Evolutionary conservation across 2,113 vertebrate genomes (phyloP).

Genomic region (Mystacornis crossleyi): DNA sequence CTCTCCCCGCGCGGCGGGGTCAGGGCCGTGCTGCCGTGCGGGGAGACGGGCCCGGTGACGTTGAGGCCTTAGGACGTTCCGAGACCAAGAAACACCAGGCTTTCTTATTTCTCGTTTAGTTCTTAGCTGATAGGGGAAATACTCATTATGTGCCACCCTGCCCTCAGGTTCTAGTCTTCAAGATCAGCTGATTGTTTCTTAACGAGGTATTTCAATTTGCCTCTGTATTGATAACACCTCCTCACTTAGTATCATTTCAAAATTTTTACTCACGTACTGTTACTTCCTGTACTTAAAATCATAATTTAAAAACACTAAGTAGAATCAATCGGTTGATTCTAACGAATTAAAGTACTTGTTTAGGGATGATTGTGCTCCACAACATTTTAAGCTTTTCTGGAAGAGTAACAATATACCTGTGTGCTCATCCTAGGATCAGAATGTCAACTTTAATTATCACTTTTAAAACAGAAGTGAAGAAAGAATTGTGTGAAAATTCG

Average conservation of each 20-base stretch:
- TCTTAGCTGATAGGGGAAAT: neutral
- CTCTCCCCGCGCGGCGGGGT: rapidly evolving
- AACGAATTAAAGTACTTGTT: neutral
- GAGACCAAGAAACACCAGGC: rapidly evolving
- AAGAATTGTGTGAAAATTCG: neutral
- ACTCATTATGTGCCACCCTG: rapidly evolving
- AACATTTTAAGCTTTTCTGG: neutral
- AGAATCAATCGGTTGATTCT: neutral
- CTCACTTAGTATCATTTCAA: neutral
- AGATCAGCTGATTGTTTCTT: neutral
- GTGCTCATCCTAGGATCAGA: neutral
- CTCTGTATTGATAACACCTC: neutral
- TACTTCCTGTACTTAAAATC: neutral
- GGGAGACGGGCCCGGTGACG: rapidly evolving
- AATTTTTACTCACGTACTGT: neutral
- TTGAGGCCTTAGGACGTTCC: rapidly evolving
- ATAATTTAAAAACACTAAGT: neutral
- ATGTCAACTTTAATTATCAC: neutral
- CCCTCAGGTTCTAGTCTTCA: neutral
- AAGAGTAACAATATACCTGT: neutral
- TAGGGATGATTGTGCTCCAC: neutral
- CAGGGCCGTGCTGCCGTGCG: rapidly evolving
- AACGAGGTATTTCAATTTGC: neutral
- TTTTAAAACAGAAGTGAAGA: neutral
- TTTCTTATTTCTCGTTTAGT: neutral